These are phyloP conservation scores for Drosophila kanekoi DNA, from an alignment of 2,888 invertebrate genomes.

Conservation along the genomic window DNA sequence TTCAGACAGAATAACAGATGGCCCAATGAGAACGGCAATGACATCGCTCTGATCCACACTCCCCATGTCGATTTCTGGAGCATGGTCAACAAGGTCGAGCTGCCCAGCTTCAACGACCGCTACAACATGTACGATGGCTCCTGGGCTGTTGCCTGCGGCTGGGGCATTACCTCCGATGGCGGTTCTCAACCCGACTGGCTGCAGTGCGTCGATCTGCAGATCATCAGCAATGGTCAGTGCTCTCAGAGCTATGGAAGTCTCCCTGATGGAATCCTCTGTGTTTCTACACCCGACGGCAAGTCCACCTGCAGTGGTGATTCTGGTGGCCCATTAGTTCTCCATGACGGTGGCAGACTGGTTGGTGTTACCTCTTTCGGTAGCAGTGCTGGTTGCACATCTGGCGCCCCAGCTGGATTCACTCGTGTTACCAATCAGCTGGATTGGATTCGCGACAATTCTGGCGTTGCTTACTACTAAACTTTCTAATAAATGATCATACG, in stretches of 20 bases:
- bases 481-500: no score
- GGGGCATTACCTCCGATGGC: conserved; percentile 71
- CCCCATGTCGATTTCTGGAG: conserved; percentile 55
- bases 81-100: conserved; percentile 47
- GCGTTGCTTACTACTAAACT: conserved; percentile 56
- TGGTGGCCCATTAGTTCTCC: conserved; percentile 75
- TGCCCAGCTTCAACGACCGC: conserved; percentile 53
- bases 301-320: conserved; percentile 79
- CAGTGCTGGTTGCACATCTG: conserved; percentile 54
- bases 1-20: conserved; percentile 48
- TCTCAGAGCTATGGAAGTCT: conserved; percentile 23
- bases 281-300: conserved; percentile 53
- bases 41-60: conserved; percentile 66
- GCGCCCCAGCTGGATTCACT: conserved; percentile 67
- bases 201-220: conserved; percentile 78
- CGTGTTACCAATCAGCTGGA: conserved; percentile 66
- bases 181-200: conserved; percentile 68
- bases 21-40: conserved; percentile 11
- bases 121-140: conserved; percentile 44
- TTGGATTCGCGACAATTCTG: conserved; percentile 69
- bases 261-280: conserved; percentile 55
- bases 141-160: conserved; percentile 66
- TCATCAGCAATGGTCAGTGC: conserved; percentile 81
- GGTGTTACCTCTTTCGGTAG: conserved; percentile 61
- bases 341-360: conserved; percentile 51